Evolutionary conservation across 2,113 vertebrate genomes (phyloP).

Genomic region (Tichodroma muraria): DNA sequence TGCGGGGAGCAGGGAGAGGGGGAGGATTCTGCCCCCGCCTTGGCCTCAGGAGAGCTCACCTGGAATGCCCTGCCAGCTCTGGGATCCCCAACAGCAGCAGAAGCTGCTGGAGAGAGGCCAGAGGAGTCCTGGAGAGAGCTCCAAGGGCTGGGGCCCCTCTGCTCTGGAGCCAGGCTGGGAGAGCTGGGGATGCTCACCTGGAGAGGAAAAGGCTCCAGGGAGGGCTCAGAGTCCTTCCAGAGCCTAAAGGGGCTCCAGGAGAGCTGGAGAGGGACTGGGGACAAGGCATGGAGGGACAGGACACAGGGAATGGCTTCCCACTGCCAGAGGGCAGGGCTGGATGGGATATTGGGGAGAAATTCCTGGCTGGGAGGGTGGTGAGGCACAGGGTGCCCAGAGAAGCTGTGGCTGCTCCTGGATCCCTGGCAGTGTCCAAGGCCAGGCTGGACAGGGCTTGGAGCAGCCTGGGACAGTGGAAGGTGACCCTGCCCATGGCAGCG

Average conservation of each 20-base stretch:
- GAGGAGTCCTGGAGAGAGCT: fast-evolving
- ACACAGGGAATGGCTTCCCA: neutral
- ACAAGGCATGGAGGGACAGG: neutral
- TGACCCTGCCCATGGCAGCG: neutral
- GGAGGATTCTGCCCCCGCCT: neutral
- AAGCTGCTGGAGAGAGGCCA: neutral
- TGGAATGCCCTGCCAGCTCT: neutral
- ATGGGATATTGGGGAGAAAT: neutral
- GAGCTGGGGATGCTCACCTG: neutral
- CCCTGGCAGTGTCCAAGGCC: neutral
- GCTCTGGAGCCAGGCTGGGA: neutral
- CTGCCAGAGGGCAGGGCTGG: neutral
- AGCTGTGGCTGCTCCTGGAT: neutral
- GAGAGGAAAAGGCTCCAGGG: neutral
- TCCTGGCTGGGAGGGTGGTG: fast-evolving
- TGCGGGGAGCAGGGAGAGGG: neutral
- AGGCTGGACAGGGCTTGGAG: fast-evolving
- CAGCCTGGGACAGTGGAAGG: fast-evolving
- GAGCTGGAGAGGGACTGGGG: neutral
- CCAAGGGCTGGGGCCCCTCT: neutral
- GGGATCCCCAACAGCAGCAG: neutral
- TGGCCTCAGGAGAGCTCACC: neutral
- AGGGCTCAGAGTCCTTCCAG: neutral
- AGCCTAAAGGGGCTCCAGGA: neutral
- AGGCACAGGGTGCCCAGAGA: neutral